Base-by-base conservation (phyloP, 2,888 invertebrate species). In the Clusia tigrina region DNA sequence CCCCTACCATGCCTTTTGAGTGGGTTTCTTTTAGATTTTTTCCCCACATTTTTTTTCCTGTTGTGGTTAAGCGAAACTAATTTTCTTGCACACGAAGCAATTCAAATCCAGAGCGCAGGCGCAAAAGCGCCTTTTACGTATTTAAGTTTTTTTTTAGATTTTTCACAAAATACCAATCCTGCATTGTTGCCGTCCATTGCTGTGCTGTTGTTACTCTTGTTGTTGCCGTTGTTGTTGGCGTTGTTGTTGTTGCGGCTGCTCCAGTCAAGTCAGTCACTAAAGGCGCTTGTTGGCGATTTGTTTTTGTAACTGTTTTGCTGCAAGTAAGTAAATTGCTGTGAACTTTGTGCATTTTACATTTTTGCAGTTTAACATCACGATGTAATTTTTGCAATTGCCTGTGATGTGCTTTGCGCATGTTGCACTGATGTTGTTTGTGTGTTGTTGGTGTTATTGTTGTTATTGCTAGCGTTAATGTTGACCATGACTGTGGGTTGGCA, bases 61-160 rank as follows among this genome's bases (percentile, higher is more conserved):
- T 63, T 59, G 54, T 62, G 57, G 38, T 67, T 67, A 62, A 69
- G 71, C 80, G 78, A 81, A 80, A 81, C 81, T 82, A 81, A 82
- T 82, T 82, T 82, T 81, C 80, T 81, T 82, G 80, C 81, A 81
- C 81, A 81, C 80, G 81, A 79, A 75, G 77, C 75, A 78, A 80
- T 78, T 79, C 73, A 78, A 78, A 78, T 78, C 76, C 69, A 73
- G 74, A 70, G 73, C 72, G 70, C 74, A 73, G 69, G 71, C 73
- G 69, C 64, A 64, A 48, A 26, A 59, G 63, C 60, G 60, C 68
- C 52, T 18, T 42, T 10, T 32, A 23, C 58, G n/a, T 10, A 18
- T 51, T 67, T 23, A 37, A 57, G 76, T 74, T 74, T 70, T 74
- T 18, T 22, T 48, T 2, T 32, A 12, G 6, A 9, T 12, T 32